Evolutionary conservation across 1,140 invertebrate species (phyloP), one percentile per base, ranked within the genome.

Genomic region (Hyles euphorbiae): DNA sequence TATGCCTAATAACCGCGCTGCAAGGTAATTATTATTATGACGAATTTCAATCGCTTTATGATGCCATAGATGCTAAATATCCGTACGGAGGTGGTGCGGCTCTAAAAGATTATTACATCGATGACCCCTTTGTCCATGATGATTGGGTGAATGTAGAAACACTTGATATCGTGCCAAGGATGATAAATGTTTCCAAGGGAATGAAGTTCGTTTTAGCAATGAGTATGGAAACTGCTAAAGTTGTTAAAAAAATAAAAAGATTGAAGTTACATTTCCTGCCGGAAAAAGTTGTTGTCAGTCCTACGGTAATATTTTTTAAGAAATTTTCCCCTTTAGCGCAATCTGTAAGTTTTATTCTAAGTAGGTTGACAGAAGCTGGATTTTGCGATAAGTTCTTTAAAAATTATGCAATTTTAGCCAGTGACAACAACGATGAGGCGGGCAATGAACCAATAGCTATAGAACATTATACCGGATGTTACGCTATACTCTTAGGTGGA

Each of bases 261-360:
- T 58, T 66, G 46, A 68, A 63, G 4, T 49, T 81, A 11, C 72
- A 78, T 33, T 72, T 78, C 45, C 57, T 85, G 47, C 68, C 70
- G 7, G 53, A 75, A 58, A 70, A 54, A 58, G 62, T 87, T 9
- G 49, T 72, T n/a, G 66, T 11, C 12, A 75, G 66, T 52, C 81
- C 77, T 2, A 62, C 74, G 1, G 69, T 72, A 5, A 63, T 87
- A 73, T 85, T 78, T 67, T 85, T 84, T 40, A 87, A 87, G 53
- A 84, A 81, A 60, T 83, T 65, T 58, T 87, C 83, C 6, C 78
- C 77, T 32, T 60, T 87, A 4, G 70, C 50, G 3, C 9, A 56
- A 9, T 47, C 77, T 6, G 58, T 83, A 3, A 78, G 78, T 71
- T 10, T 11, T 8, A 65, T 83, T 33, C 64, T 84, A 40, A 68